These are phyloP conservation scores for Neostethus bicornis DNA, from an alignment of 2,797 vertebrate species.

Conservation along the genomic window DNA sequence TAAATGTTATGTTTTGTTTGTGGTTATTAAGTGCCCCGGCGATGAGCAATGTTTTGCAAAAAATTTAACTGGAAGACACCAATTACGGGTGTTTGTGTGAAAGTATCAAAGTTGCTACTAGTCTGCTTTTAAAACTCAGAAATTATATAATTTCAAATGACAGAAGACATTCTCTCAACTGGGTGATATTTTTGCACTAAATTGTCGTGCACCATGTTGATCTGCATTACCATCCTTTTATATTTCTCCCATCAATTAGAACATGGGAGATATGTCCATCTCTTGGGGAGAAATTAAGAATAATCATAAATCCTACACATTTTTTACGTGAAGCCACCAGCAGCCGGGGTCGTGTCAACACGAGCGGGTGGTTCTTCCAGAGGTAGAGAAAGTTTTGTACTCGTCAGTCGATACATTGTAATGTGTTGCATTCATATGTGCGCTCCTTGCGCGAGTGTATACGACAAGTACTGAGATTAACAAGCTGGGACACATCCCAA, in stretches of 20 bases:
- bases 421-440: conserved; percentile 13
- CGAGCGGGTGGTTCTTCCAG: conserved; percentile 52
- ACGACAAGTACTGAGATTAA: conserved; percentile 42
- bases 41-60: too few relatives aligned
- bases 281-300: not conserved
- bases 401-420: conserved; percentile 21
- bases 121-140: too few relatives aligned
- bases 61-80: not conserved
- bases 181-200: not conserved
- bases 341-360: conserved; percentile 61
- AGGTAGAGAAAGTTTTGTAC: conserved; percentile 44
- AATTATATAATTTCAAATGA: too few relatives aligned
- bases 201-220: not conserved
- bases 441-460: conserved; percentile 25
- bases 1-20: not conserved
- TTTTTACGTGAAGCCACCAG: conserved; percentile 49
- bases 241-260: not conserved
- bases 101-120: not conserved
- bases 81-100: not conserved
- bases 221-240: not conserved
- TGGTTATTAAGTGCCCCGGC: too few relatives aligned
- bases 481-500: conserved; percentile 53
- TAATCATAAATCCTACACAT: conserved; percentile 23
- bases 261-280: not conserved
- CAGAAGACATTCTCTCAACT: too few relatives aligned